phyloP scores from a whole-genome alignment of 2,888 invertebrate genomes.

The Chrysomela aeneicollis region DNA sequence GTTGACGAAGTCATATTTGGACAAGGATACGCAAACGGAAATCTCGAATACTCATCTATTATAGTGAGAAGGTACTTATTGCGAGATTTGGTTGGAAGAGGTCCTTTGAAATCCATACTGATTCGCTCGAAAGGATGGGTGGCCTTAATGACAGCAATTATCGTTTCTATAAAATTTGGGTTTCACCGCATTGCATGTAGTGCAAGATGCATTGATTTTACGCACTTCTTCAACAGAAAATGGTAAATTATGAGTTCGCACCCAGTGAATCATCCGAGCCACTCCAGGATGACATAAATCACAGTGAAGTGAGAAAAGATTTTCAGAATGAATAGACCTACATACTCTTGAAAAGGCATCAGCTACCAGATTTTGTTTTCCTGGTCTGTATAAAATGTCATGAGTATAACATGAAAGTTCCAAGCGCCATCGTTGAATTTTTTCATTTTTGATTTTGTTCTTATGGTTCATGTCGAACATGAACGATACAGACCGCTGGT shows the following conservation, averaged over 20 bases:
- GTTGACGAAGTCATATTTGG: too few species aligned
- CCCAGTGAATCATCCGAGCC: too few species aligned
- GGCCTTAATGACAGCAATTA: too few species aligned
- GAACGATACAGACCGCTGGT: background rate
- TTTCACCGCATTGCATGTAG: constrained; percentile 3
- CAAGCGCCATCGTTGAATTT: too few species aligned
- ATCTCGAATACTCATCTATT: constrained; percentile 23
- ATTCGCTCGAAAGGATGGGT: too few species aligned
- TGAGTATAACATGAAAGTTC: constrained; percentile 17
- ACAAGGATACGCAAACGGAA: too few species aligned
- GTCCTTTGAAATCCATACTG: too few species aligned
- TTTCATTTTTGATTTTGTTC: constrained; percentile 16
- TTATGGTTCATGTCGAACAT: background rate
- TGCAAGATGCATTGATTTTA: constrained; percentile 8
- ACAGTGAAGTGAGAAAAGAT: too few species aligned
- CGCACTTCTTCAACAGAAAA: constrained; percentile 8
- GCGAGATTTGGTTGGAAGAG: background rate
- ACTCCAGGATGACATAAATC: too few species aligned
- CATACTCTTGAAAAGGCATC: constrained; percentile 17
- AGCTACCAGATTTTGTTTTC: constrained; percentile 8
- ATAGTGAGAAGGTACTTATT: constrained; percentile 20
- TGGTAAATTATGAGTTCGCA: too few species aligned
- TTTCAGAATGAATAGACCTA: background rate
- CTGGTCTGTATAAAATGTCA: constrained; percentile 14
- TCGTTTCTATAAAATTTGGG: background rate